A percentile compares a stretch with the other conserved stretches of the same genome.
phyloP scores from a whole-genome alignment of 2,888 invertebrate species.

The Acleris emargana region DNA sequence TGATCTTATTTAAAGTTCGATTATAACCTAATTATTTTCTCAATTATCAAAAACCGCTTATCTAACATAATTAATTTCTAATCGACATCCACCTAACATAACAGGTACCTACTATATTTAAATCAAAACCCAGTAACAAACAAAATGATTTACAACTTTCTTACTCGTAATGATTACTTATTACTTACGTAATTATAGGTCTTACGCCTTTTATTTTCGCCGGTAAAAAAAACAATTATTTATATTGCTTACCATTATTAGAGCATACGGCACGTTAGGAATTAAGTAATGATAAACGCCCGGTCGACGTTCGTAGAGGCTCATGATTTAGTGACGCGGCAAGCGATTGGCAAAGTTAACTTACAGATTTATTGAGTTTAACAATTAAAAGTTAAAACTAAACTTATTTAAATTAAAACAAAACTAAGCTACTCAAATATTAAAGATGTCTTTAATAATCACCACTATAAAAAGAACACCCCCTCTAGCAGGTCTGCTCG shows the following conservation, averaged over 20 bases:
- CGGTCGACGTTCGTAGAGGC: slow-evolving; percentile 53
- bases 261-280: slow-evolving; percentile 43
- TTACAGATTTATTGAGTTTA: too few relatives aligned
- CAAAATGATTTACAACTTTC: slow-evolving; percentile 32
- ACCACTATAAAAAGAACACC: too few relatives aligned
- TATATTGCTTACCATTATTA: slow-evolving; percentile 46
- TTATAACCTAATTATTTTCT: too few relatives aligned
- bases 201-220: slow-evolving; percentile 24
- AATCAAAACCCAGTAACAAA: slow-evolving; percentile 11
- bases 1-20: too few relatives aligned
- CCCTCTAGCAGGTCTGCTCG: too few relatives aligned
- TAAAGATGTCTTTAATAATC: too few relatives aligned
- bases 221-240: slow-evolving; percentile 36
- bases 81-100: neutral
- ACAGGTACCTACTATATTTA: neutral
- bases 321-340: slow-evolving; percentile 32
- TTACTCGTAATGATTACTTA: slow-evolving; percentile 27
- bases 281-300: slow-evolving; percentile 65
- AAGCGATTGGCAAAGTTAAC: too few relatives aligned
- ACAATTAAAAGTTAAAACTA: too few relatives aligned
- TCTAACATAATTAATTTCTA: too few relatives aligned
- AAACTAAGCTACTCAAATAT: too few relatives aligned
- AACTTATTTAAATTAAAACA: too few relatives aligned
- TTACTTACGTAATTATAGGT: slow-evolving; percentile 32
- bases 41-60: too few relatives aligned